Evolutionary conservation across 2,888 invertebrate species (phyloP).

Genomic region (Tupiocoris notatus): DNA sequence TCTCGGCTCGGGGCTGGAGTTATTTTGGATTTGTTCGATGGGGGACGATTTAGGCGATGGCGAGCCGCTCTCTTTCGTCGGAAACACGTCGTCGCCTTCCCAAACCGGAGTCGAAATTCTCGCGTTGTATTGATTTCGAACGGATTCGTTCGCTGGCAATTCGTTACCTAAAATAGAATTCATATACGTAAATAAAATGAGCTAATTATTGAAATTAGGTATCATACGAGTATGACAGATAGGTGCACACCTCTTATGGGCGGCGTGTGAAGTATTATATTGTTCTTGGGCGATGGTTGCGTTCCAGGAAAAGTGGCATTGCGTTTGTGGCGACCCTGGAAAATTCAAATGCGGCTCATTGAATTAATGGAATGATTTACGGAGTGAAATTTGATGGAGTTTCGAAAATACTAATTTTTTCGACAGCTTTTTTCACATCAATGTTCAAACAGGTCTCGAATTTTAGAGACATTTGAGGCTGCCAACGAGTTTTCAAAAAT

Average conservation of each 20-base stretch:
- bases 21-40: conserved; percentile 35
- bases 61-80: conserved; percentile 49
- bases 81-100: conserved; percentile 51
- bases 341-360: too few relatives aligned
- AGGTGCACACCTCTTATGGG: conserved; percentile 60
- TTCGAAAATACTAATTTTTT: too few relatives aligned
- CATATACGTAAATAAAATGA: not conserved
- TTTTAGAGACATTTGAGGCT: too few relatives aligned
- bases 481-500: too few relatives aligned
- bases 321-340: conserved; percentile 72
- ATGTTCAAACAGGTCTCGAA: too few relatives aligned
- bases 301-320: conserved; percentile 72
- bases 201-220: not conserved
- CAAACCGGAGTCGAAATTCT: conserved; percentile 47
- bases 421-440: too few relatives aligned
- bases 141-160: conserved; percentile 40
- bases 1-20: conserved; percentile 46
- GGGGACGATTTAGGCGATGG: conserved; percentile 43
- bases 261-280: conserved; percentile 62
- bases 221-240: not conserved
- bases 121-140: conserved; percentile 46
- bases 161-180: conserved; percentile 28
- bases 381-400: too few relatives aligned
- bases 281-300: conserved; percentile 56
- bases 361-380: too few relatives aligned